Evolutionary conservation across 2,888 invertebrate species (phyloP).

Genomic region (Monoplex corrugatus): DNA sequence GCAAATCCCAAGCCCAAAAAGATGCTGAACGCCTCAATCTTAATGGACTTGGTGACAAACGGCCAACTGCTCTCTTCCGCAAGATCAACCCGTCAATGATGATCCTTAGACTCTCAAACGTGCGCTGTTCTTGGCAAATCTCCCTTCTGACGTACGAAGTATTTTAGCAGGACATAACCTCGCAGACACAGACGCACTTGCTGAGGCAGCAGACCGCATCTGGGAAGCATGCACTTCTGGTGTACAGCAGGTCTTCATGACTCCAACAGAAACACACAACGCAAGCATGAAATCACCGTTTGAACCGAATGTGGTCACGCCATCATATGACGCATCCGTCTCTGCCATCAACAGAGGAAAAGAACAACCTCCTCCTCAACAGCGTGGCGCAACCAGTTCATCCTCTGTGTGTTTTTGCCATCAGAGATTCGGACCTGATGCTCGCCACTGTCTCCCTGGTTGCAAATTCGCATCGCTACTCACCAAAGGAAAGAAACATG

Average conservation of each 20-base stretch:
- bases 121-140: too few species aligned
- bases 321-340: background rate
- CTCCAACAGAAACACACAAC: background rate
- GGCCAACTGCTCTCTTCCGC: conserved; percentile 30
- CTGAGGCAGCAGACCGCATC: conserved; percentile 42
- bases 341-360: background rate
- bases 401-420: conserved; percentile 29
- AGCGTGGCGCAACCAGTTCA: conserved; percentile 14
- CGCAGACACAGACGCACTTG: conserved; percentile 36
- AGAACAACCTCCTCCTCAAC: background rate
- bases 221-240: conserved; percentile 27
- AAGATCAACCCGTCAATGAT: conserved; percentile 47
- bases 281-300: too few species aligned
- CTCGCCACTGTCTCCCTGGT: background rate
- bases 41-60: conserved; percentile 46
- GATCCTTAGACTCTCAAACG: conserved; percentile 43
- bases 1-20: conserved; percentile 45
- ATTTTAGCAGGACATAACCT: too few species aligned
- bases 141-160: too few species aligned
- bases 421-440: conserved; percentile 24
- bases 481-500: conserved; percentile 17
- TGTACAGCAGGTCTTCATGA: conserved; percentile 27
- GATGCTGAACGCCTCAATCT: conserved; percentile 43
- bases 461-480: conserved; percentile 28
- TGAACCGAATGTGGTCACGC: background rate